Evolutionary conservation across 1,140 invertebrate species (phyloP), one percentile per base, ranked within the genome.

Genomic region (Sesamia nonagrioides): DNA sequence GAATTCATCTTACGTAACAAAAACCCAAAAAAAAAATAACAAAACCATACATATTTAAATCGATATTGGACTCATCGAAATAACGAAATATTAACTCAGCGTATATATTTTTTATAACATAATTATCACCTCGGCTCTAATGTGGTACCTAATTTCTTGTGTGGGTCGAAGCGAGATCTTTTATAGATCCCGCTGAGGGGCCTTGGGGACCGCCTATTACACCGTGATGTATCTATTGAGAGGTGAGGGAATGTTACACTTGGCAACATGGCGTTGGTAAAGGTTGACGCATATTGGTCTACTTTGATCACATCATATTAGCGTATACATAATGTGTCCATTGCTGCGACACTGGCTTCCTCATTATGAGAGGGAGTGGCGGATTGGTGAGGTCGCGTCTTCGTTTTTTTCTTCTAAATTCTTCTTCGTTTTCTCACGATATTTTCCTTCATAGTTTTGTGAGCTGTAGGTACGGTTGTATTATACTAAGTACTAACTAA

Each of bases 71-170:
- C 82, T 86, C 85, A 86, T 91, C 84, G 81, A 80, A 81, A 87
- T 74, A 89, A 89, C 85, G 88, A 89, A 92, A 91, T 92, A 91
- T 91, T 91, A 91, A 91, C 85, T 91, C 87, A 86, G 90, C 83
- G 87, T 83, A 86, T 86, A 82, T 87, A 88, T 90, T 92, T 94
- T 92, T 94, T 93, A 84, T 92, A 92, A 93, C 84, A 81, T 94
- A 93, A 94, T 94, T 94, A 94, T 93, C 92, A 94, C 92, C 91
- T 94, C 86, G 82, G 80, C 89, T 88, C 91, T 92, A 93, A 94
- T 94, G 88, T 87, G 88, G 85, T 90, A 89, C 90, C 89, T 92
- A 94, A 94, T 93, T 91, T 91, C 91, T 91, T 90, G 90, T 89
- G 90, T 93, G 91, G 91, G 91, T 90, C 84, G 88, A 84, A 77